Percentiles rank a stretch among this genome's conserved stretches.
phyloP scores from a whole-genome alignment of 2,113 vertebrate species.

The Labeo catla region DNA sequence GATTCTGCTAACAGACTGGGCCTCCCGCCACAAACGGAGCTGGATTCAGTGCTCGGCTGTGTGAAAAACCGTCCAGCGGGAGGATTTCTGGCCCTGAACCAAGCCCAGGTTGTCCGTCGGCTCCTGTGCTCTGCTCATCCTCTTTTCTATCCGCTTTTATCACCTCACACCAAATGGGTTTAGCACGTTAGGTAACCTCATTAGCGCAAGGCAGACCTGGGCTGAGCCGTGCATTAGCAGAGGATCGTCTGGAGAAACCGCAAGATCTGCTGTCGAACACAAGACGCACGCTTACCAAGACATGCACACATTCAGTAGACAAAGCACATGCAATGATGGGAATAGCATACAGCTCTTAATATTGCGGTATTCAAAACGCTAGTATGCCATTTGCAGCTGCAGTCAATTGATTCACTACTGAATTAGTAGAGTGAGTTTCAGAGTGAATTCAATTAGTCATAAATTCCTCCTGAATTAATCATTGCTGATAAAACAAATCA shows the following conservation, averaged over 20 bases:
- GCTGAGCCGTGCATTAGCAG: conserved; percentile 22
- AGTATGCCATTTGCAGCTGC: background rate
- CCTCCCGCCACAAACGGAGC: background rate
- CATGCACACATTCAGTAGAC: background rate
- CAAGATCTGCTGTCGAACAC: conserved; percentile 12
- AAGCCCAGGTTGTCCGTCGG: conserved; percentile 14
- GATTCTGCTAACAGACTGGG: background rate
- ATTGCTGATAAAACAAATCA: background rate
- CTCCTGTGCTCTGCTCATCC: conserved; percentile 24
- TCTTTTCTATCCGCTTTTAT: conserved; percentile 31
- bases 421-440: no score
- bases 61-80: background rate
- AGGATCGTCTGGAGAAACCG: conserved; percentile 15
- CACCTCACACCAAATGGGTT: conserved; percentile 34
- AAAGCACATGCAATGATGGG: background rate
- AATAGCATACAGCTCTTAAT: background rate
- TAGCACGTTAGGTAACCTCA: conserved; percentile 35
- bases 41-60: background rate
- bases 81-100: background rate
- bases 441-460: background rate
- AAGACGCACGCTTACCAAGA: background rate
- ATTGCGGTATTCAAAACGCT: background rate
- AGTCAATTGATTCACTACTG: background rate
- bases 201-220: background rate
- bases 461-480: background rate